These are phyloP conservation scores for Condylostylus longicornis DNA, from an alignment of 1,140 invertebrate genomes.

Conservation along the genomic window DNA sequence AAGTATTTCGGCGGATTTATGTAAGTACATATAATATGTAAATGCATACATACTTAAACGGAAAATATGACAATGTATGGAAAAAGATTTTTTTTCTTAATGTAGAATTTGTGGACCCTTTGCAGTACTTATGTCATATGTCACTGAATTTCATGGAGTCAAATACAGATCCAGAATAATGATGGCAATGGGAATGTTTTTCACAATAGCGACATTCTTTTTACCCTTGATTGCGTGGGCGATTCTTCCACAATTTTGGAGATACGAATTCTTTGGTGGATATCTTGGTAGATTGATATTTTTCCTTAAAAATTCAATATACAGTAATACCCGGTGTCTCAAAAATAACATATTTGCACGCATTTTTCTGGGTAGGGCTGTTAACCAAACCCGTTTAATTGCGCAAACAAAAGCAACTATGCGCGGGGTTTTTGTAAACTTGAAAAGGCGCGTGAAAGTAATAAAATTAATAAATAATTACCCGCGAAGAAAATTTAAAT, in stretches of 20 bases:
- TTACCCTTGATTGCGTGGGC: conserved; percentile 40
- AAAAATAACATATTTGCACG: neutral
- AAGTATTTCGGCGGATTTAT: conserved; percentile 63
- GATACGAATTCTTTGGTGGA: conserved; percentile 1
- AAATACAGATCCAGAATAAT: conserved; percentile 45
- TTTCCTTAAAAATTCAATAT: conserved; percentile 11
- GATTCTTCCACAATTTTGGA: conserved; percentile 32
- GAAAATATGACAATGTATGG: too few relatives aligned
- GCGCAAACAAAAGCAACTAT: neutral
- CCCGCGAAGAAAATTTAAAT: too few relatives aligned
- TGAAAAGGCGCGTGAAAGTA: too few relatives aligned
- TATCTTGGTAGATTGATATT: conserved; percentile 11
- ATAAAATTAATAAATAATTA: too few relatives aligned
- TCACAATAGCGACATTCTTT: conserved; percentile 38
- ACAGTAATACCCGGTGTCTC: neutral
- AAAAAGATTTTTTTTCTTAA: too few relatives aligned
- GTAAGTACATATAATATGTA: conserved; percentile 37
- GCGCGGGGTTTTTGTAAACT: too few relatives aligned
- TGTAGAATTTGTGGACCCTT: conserved; percentile 60
- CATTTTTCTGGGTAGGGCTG: neutral
- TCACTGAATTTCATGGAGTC: conserved; percentile 50
- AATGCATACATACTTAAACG: too few relatives aligned
- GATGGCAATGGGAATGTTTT: conserved; percentile 44
- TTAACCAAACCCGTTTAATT: neutral
- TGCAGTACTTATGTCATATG: conserved; percentile 51